These are phyloP conservation scores for Cenopis cana DNA, from an alignment of 2,888 invertebrate genomes.

Conservation along the genomic window DNA sequence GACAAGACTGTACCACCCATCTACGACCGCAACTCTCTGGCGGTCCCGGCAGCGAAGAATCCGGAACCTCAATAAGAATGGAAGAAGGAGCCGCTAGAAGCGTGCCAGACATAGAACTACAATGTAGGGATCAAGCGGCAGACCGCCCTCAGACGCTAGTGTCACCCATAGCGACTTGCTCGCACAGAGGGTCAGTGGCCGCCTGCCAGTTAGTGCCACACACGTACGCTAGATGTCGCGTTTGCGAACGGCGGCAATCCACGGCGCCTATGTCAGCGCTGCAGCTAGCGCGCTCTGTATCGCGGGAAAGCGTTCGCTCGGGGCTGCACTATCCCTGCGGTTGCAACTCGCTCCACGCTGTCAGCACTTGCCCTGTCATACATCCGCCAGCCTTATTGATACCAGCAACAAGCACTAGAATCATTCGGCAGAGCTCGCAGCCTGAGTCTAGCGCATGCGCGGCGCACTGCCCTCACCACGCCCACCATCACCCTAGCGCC, in stretches of 20 bases:
- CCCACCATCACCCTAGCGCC: slow-evolving; percentile 91
- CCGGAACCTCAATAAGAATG: slow-evolving; percentile 85
- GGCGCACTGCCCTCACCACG: slow-evolving; percentile 87
- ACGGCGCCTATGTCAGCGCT: slow-evolving; percentile 90
- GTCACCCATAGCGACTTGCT: slow-evolving; percentile 84
- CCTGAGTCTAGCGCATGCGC: slow-evolving; percentile 90
- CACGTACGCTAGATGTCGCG: slow-evolving; percentile 87
- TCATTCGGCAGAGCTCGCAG: slow-evolving; percentile 95
- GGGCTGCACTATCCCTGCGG: slow-evolving; percentile 88
- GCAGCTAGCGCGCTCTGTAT: slow-evolving; percentile 93
- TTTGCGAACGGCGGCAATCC: slow-evolving; percentile 92
- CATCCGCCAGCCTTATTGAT: slow-evolving; percentile 90
- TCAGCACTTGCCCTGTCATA: slow-evolving; percentile 87
- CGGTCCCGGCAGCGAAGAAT: slow-evolving; percentile 91
- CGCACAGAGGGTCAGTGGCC: slow-evolving; percentile 87
- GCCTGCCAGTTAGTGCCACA: slow-evolving; percentile 88
- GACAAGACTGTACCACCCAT: slow-evolving; percentile 94
- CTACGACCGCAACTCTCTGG: slow-evolving; percentile 89
- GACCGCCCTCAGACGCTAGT: slow-evolving; percentile 84
- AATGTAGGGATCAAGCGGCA: slow-evolving; percentile 86
- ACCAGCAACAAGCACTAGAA: slow-evolving; percentile 90
- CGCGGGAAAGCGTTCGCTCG: slow-evolving; percentile 92
- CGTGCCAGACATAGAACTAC: slow-evolving; percentile 93
- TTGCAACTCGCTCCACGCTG: slow-evolving; percentile 80
- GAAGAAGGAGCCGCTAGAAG: slow-evolving; percentile 90